phyloP scores from a whole-genome alignment of 2,888 invertebrate species.

The Hyles lineata region DNA sequence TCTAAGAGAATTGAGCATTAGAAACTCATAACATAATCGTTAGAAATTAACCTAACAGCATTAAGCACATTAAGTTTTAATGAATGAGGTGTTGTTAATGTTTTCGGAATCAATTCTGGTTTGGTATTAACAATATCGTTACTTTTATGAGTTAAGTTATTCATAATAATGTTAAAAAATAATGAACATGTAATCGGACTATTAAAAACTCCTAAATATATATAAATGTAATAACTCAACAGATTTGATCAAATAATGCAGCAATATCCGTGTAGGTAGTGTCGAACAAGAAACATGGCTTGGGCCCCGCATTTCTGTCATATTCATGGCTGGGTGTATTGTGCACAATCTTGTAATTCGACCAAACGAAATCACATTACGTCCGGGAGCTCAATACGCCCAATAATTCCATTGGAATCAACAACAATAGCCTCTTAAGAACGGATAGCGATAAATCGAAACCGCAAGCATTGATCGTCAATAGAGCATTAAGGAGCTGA shows the following conservation, averaged over 20 bases:
- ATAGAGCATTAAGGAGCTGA: constrained; percentile 78
- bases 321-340: constrained; percentile 38
- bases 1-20: constrained; percentile 11
- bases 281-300: constrained; percentile 17
- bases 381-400: constrained; percentile 57
- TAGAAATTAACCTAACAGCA: background rate
- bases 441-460: constrained; percentile 78
- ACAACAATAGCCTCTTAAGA: constrained; percentile 75
- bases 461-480: constrained; percentile 72
- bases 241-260: background rate
- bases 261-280: background rate
- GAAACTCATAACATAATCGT: constrained; percentile 17
- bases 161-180: background rate
- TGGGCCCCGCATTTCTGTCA: constrained; percentile 37
- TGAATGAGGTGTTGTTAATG: background rate
- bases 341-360: constrained; percentile 52
- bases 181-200: background rate
- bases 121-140: background rate
- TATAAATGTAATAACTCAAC: background rate
- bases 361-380: constrained; percentile 63
- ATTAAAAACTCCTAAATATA: background rate
- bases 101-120: background rate
- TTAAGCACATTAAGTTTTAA: background rate
- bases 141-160: background rate
- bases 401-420: constrained; percentile 72